Percentiles rank a stretch among this genome's conserved stretches.
phyloP scores from a whole-genome alignment of 2,888 invertebrate genomes.

The Slavum lentiscoides region DNA sequence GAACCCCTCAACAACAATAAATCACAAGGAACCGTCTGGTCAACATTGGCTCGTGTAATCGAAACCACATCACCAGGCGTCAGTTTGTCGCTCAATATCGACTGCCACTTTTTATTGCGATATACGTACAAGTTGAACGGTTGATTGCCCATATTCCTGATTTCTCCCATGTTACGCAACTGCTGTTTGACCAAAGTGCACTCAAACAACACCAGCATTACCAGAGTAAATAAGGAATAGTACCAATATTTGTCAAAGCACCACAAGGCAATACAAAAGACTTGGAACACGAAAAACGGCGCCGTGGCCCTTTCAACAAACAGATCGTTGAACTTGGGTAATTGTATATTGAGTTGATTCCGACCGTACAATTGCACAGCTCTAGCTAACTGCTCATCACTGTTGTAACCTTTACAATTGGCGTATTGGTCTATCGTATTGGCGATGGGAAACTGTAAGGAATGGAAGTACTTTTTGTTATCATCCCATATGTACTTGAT shows the following conservation, averaged over 20 bases:
- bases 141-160: conserved; percentile 98
- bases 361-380: conserved; percentile 50
- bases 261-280: conserved; percentile 98
- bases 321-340: conserved; percentile 94
- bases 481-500: conserved; percentile 91
- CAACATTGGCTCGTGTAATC: conserved; percentile 83
- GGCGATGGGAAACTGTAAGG: conserved; percentile 82
- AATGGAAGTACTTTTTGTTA: conserved; percentile 77
- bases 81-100: conserved; percentile 81
- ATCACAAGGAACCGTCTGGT: conserved; percentile 95
- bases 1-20: conserved; percentile 89
- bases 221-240: conserved; percentile 92
- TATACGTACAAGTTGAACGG: conserved; percentile 88
- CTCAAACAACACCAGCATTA: conserved; percentile 95
- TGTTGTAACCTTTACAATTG: conserved; percentile 84
- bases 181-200: conserved; percentile 98
- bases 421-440: conserved; percentile 72
- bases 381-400: conserved; percentile 64
- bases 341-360: conserved; percentile 73
- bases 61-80: conserved; percentile 97
- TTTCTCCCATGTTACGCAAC: conserved; percentile 95
- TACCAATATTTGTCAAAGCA: conserved; percentile 99
- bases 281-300: conserved; percentile 99
- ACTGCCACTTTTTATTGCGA: conserved; percentile 87
- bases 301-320: conserved; percentile 98